phyloP scores from a whole-genome alignment of 2,888 invertebrate species.

The Sylvicola cinctus region DNA sequence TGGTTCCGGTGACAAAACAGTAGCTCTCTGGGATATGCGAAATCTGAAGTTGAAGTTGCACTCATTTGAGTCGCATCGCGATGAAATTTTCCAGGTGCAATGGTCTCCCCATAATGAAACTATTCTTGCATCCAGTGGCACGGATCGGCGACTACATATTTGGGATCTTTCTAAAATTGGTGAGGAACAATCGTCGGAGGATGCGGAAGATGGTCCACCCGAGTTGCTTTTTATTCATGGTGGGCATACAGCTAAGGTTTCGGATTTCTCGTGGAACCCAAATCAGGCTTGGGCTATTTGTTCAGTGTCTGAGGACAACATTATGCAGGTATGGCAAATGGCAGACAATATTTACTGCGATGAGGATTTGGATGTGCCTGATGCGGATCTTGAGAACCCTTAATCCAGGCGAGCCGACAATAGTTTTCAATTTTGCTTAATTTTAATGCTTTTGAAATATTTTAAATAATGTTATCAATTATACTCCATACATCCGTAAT shows the following conservation, averaged over 20 bases:
- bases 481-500: too few species aligned
- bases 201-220: slow-evolving; percentile 97
- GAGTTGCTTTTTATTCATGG: slow-evolving; percentile 94
- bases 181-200: slow-evolving; percentile 94
- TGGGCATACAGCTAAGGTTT: slow-evolving; percentile 97
- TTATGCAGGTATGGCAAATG: slow-evolving; percentile 99
- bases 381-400: too few species aligned
- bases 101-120: slow-evolving; percentile 99
- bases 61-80: slow-evolving; percentile 99
- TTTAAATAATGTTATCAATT: too few species aligned
- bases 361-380: too few species aligned
- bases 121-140: slow-evolving; percentile 94
- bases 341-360: slow-evolving; percentile 99
- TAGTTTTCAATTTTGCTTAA: too few species aligned
- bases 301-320: slow-evolving; percentile 98
- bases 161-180: slow-evolving; percentile 99
- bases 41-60: slow-evolving; percentile 95
- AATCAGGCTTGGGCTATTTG: slow-evolving; percentile 99
- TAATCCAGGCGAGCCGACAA: too few species aligned
- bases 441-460: too few species aligned
- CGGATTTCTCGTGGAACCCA: slow-evolving; percentile 99
- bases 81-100: slow-evolving; percentile 99
- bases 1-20: slow-evolving; percentile 93
- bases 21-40: slow-evolving; percentile 95
- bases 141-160: slow-evolving; percentile 89